phyloP scores from a whole-genome alignment of 2,797 vertebrate genomes.

The Calcarius lapponicus region DNA sequence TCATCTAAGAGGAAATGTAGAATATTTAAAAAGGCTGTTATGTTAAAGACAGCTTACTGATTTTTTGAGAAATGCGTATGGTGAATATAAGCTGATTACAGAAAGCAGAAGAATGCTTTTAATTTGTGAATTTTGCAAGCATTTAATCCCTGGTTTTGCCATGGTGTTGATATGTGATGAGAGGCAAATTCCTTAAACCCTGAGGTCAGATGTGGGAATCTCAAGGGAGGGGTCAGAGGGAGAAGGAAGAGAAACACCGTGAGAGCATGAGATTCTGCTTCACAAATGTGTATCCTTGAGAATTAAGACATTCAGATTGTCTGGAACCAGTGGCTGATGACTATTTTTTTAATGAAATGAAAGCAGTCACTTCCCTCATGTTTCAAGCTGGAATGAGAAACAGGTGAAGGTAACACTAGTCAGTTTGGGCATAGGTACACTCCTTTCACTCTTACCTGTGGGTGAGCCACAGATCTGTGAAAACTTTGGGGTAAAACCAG shows the following conservation, averaged over 20 bases:
- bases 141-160: background rate
- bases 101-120: background rate
- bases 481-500: background rate
- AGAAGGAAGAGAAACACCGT: background rate
- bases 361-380: background rate
- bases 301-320: background rate
- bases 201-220: background rate
- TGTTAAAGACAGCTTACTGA: rapidly evolving
- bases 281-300: background rate
- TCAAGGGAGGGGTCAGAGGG: background rate
- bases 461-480: background rate
- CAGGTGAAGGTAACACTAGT: background rate
- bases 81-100: background rate
- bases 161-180: background rate
- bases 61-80: background rate
- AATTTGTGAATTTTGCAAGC: background rate
- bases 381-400: background rate
- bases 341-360: background rate
- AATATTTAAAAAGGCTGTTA: background rate
- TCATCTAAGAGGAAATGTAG: background rate
- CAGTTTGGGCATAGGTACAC: background rate
- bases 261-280: background rate
- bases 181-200: background rate
- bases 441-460: background rate
- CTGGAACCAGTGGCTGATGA: background rate